Conservation (phyloP, 2,113 vertebrate genomes). For the Vulpes lagopus region DNA sequence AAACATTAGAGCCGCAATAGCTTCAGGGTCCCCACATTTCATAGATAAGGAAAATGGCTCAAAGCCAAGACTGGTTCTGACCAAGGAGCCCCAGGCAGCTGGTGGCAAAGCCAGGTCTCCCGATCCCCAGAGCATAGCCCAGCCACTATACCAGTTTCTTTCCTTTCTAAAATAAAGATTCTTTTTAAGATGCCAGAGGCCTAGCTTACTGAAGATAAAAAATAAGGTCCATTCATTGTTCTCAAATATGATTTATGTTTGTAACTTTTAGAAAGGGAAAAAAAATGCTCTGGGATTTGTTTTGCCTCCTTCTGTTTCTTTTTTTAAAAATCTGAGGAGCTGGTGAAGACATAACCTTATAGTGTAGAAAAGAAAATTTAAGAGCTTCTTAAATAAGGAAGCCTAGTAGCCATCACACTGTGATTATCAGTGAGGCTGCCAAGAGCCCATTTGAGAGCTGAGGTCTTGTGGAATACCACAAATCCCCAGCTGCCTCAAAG, state of each 20-base stretch:
- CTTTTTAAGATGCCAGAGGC: conserved; percentile 36
- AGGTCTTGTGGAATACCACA: conserved; percentile 77
- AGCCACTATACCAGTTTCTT: neutral
- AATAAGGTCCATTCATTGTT: conserved; percentile 70
- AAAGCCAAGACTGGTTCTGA: neutral
- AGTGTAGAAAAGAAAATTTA: conserved; percentile 75
- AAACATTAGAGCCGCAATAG: neutral
- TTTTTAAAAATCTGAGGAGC: conserved; percentile 68
- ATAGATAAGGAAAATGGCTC: neutral
- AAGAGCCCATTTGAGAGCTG: conserved; percentile 68
- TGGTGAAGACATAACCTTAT: conserved; percentile 71
- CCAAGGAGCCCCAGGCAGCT: neutral
- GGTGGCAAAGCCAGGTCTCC: neutral
- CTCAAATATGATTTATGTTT: conserved; percentile 69
- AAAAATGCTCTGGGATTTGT: neutral
- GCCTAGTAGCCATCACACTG: conserved; percentile 65
- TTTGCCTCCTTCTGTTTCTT: conserved; percentile 50
- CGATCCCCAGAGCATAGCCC: neutral
- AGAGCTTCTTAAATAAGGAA: conserved; percentile 79
- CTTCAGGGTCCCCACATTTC: neutral
- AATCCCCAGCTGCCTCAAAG: conserved; percentile 78
- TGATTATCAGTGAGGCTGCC: conserved; percentile 78
- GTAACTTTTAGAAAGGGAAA: conserved; percentile 60
- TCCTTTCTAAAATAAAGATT: conserved; percentile 57
- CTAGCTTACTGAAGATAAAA: conserved; percentile 57